Conservation (phyloP, 2,888 invertebrate genomes). For the Mimachlamys varia region DNA sequence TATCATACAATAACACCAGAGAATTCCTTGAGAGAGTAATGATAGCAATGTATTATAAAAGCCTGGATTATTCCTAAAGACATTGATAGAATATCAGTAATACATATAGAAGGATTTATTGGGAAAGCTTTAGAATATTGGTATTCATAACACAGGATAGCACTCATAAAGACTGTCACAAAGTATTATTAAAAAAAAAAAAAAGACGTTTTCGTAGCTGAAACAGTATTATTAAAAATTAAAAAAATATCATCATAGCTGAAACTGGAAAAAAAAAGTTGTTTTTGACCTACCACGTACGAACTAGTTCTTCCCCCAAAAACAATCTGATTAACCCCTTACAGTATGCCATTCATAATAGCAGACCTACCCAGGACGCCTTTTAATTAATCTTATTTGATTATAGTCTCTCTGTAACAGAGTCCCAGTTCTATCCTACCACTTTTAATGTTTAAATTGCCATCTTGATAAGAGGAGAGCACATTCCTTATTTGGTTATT, state of each 20-base stretch:
- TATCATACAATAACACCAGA: background rate
- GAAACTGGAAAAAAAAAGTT: background rate
- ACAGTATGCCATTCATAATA: conserved; percentile 3
- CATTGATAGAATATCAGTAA: conserved; percentile 13
- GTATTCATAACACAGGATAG: background rate
- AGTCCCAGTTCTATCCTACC: background rate
- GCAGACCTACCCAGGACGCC: background rate
- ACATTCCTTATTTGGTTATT: background rate
- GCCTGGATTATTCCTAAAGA: too few relatives aligned
- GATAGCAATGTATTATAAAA: too few relatives aligned
- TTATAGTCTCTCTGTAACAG: background rate
- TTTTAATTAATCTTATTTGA: conserved; percentile 33
- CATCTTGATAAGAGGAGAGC: conserved; percentile 26
- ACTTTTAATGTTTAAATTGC: conserved; percentile 31
- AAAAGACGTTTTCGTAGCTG: background rate
- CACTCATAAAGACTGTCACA: background rate
- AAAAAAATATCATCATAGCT: background rate
- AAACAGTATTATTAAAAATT: background rate
- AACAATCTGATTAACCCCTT: background rate
- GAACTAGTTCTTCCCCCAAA: background rate
- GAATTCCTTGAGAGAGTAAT: background rate
- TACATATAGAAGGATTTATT: too few relatives aligned
- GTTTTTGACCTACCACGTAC: background rate
- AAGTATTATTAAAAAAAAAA: background rate
- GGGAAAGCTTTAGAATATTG: too few relatives aligned